Evolutionary conservation across 2,113 vertebrate species (phyloP), one percentile per base, ranked within the genome.

Genomic region (Clupea harengus): DNA sequence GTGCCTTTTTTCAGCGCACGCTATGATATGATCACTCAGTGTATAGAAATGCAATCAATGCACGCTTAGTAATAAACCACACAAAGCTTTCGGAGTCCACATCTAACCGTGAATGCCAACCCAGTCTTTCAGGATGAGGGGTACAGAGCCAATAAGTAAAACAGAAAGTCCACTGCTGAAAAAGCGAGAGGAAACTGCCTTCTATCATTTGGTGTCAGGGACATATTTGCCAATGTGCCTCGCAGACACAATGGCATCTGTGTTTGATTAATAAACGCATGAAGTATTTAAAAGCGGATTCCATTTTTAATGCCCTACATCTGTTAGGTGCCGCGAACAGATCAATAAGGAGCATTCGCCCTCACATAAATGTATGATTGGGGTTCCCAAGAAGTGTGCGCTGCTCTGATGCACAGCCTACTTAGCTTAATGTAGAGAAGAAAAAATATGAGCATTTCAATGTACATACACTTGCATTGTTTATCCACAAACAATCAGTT

Each of bases 201-300:
- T 64, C 67, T 83, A 86, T 89, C 85, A 82, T 47, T 72, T 72
- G 45, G 47, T 78, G 57, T 88, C 89, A 85, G 84, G 54, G 84
- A 86, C 57, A 86, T 81, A 81, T 89, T 88, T 85, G 45, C 82
- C 85, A 87, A 84, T 72, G 80, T 86, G 85, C 86, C 86, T 87
- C 75, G 83, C 54, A 88, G 88, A 84, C 83, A 84, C 82, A 78
- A 87, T 52, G 78, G 87, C 83, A 11, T 90, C 88, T 91, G 88
- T 85, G 86, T 90, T 90, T 92, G 86, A 92, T 91, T 85, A 92
- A 90, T 83, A 87, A 89, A 81, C 25, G 39, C 85, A 88, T 88
- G 84, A 90, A 86, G 82, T 85, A 87, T 90, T 90, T 88, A 90
- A 90, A 86, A 86, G 81, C 86, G 25, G 81, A 82, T 85, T 87